phyloP scores from a whole-genome alignment of 35 echinoderm and acorn worm species.

The Strongylocentrotus purpuratus region DNA sequence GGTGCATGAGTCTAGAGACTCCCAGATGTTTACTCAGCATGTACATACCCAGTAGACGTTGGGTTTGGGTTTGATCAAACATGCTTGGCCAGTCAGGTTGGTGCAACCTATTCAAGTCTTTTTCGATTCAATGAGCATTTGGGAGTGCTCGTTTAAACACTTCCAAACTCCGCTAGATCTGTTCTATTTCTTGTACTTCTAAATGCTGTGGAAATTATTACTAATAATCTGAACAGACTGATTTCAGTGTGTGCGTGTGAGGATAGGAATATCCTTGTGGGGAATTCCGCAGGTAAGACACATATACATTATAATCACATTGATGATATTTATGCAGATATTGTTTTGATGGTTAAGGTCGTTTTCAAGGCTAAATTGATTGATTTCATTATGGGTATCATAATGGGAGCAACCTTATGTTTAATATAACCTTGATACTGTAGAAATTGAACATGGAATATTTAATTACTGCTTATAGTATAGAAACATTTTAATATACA shows the following conservation, averaged over 20 bases:
- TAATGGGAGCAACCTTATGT: neutral
- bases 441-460: neutral
- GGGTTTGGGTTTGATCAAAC: conserved; percentile 1
- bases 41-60: neutral
- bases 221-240: neutral
- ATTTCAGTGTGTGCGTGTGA: neutral
- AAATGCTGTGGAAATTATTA: neutral
- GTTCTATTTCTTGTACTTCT: neutral
- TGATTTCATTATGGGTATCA: neutral
- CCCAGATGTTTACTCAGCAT: neutral
- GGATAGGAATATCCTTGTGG: neutral
- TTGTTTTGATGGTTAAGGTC: neutral
- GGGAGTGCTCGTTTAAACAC: neutral
- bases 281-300: neutral
- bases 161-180: neutral
- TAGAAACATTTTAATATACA: too few species aligned
- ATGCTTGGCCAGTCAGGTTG: neutral
- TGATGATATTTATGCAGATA: neutral
- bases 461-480: neutral
- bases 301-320: neutral
- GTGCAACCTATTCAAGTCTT: neutral
- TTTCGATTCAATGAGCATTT: neutral
- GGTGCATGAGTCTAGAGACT: neutral
- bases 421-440: neutral
- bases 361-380: neutral